Evolutionary conservation across 1,140 invertebrate species (phyloP).

Genomic region (Tenebrio molitor): DNA sequence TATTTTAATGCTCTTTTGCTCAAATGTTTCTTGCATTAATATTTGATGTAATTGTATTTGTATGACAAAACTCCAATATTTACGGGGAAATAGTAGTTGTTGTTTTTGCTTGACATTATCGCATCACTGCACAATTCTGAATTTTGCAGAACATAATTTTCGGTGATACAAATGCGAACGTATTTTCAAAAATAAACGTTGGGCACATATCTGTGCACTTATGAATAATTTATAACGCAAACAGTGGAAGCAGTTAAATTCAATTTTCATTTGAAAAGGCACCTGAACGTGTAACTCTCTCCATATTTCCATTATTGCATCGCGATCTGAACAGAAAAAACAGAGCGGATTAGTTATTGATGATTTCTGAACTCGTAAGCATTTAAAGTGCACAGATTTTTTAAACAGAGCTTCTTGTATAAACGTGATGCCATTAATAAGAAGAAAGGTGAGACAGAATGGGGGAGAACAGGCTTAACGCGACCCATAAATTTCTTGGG

Average conservation of each 20-base stretch:
- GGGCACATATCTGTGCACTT: conserved; percentile 28
- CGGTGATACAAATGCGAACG: conserved; percentile 17
- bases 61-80: no score
- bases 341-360: not conserved
- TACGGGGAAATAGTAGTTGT: no score
- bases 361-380: not conserved
- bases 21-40: no score
- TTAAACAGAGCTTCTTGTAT: conserved; percentile 5
- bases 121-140: not conserved
- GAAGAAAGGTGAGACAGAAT: conserved; percentile 35
- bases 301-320: conserved; percentile 21
- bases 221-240: conserved; percentile 33
- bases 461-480: conserved; percentile 30
- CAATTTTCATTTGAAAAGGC: conserved; percentile 31
- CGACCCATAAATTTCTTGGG: conserved; percentile 25
- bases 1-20: no score
- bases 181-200: conserved; percentile 34
- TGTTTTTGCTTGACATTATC: conserved; percentile 1
- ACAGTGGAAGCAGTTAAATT: conserved; percentile 9
- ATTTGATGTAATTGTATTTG: no score
- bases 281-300: conserved; percentile 19
- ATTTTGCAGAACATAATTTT: conserved; percentile 19
- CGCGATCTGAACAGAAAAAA: not conserved
- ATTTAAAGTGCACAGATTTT: not conserved
- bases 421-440: conserved; percentile 35